Conservation (phyloP, 2,113 vertebrate genomes). For the Himantopus leucocephalus region DNA sequence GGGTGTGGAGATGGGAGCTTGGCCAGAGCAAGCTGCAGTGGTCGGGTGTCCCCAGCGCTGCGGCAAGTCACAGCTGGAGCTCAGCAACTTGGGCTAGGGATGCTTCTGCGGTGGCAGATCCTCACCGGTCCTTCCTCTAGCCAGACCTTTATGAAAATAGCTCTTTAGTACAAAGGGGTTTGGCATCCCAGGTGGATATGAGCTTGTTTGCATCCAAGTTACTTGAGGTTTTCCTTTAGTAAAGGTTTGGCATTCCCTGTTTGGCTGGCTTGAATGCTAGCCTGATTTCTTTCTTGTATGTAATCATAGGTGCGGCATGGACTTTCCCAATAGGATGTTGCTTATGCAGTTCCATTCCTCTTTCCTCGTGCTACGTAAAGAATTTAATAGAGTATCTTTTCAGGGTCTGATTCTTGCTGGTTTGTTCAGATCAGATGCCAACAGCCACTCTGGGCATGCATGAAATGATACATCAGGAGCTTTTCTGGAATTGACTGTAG, state of each 20-base stretch:
- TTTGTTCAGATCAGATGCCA: not conserved
- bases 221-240: not conserved
- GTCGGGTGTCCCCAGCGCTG: rapidly evolving
- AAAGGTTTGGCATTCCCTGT: not conserved
- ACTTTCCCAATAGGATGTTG: not conserved
- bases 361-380: not conserved
- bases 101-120: not conserved
- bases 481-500: not conserved
- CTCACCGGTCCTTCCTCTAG: not conserved
- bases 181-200: not conserved
- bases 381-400: not conserved
- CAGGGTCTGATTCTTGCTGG: not conserved
- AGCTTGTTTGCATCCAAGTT: not conserved
- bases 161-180: not conserved
- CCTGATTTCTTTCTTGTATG: not conserved
- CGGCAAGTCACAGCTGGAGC: not conserved
- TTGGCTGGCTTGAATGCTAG: not conserved
- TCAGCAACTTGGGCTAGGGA: rapidly evolving
- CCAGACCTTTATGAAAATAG: not conserved
- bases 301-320: not conserved
- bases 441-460: not conserved
- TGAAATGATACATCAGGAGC: not conserved
- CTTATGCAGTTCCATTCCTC: not conserved
- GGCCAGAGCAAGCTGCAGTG: rapidly evolving
- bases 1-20: not conserved